These are phyloP conservation scores for silkworm (Bombyx mori) DNA, from an alignment of 1,140 invertebrate species.

Conservation along the genomic window DNA sequence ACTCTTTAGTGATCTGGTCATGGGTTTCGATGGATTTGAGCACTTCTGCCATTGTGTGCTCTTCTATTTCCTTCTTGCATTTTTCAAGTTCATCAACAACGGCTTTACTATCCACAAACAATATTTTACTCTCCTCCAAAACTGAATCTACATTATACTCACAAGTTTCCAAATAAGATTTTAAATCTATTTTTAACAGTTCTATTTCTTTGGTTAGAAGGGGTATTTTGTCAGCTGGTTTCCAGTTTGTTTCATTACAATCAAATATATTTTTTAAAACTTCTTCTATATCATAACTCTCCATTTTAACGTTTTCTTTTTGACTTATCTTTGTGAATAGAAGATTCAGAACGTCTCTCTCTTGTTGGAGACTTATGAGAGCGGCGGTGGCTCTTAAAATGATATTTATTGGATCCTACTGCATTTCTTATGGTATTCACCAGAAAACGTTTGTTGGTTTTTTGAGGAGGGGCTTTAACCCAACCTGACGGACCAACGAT, in stretches of 20 bases:
- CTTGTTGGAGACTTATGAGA: constrained; percentile 38
- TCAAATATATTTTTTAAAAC: constrained; percentile 40
- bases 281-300: constrained; percentile 38
- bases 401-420: constrained; percentile 60
- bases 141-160: constrained; percentile 70
- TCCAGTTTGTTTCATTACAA: constrained; percentile 37
- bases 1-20: constrained; percentile 64
- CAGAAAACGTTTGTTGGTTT: constrained; percentile 75
- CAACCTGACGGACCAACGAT: constrained; percentile 75
- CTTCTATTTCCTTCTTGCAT: constrained; percentile 70
- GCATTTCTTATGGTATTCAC: constrained; percentile 63
- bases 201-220: constrained; percentile 72
- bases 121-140: constrained; percentile 64
- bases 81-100: constrained; percentile 65
- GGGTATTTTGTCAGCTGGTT: constrained; percentile 65
- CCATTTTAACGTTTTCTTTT: constrained; percentile 60
- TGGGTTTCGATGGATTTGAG: constrained; percentile 71
- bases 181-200: constrained; percentile 71
- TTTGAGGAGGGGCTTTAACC: constrained; percentile 72
- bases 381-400: constrained; percentile 26
- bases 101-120: constrained; percentile 62
- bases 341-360: constrained; percentile 37
- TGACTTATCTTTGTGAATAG: constrained; percentile 56
- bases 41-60: constrained; percentile 73
- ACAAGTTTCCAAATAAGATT: constrained; percentile 69